Conservation (phyloP, 2,888 invertebrate species). For the Meteorus cinctellus region DNA sequence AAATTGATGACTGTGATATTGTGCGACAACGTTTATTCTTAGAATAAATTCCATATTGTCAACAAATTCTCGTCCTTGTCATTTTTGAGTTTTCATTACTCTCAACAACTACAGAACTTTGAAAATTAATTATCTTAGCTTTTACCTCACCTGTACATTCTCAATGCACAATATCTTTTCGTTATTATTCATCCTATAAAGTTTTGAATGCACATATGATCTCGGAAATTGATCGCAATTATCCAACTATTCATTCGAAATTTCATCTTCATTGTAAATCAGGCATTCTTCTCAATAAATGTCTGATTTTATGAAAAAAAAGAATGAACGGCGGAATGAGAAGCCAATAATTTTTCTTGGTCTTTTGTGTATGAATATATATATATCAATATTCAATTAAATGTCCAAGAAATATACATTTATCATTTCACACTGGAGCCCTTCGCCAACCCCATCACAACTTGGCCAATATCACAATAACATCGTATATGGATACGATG, state of each 20-base stretch:
- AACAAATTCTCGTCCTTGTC: too few relatives aligned
- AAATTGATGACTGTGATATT: too few relatives aligned
- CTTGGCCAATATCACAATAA: constrained; percentile 19
- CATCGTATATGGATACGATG: background rate
- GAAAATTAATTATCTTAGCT: too few relatives aligned
- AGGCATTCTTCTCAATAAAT: background rate
- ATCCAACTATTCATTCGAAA: background rate
- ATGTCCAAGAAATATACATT: constrained; percentile 14
- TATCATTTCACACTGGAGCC: background rate
- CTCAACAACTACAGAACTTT: too few relatives aligned
- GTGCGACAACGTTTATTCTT: too few relatives aligned
- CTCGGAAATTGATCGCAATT: too few relatives aligned
- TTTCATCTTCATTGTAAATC: background rate
- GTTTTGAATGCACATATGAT: too few relatives aligned
- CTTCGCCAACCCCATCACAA: background rate
- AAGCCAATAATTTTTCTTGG: background rate
- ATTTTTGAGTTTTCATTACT: too few relatives aligned
- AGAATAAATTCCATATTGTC: too few relatives aligned
- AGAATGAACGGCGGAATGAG: constrained; percentile 47
- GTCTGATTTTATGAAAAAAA: background rate
- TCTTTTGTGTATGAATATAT: constrained; percentile 2
- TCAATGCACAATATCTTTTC: too few relatives aligned
- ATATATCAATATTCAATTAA: constrained; percentile 22
- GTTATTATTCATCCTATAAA: too few relatives aligned
- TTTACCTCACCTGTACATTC: too few relatives aligned